phyloP scores from a whole-genome alignment of 2,797 vertebrate species.

The Lacerta agilis region DNA sequence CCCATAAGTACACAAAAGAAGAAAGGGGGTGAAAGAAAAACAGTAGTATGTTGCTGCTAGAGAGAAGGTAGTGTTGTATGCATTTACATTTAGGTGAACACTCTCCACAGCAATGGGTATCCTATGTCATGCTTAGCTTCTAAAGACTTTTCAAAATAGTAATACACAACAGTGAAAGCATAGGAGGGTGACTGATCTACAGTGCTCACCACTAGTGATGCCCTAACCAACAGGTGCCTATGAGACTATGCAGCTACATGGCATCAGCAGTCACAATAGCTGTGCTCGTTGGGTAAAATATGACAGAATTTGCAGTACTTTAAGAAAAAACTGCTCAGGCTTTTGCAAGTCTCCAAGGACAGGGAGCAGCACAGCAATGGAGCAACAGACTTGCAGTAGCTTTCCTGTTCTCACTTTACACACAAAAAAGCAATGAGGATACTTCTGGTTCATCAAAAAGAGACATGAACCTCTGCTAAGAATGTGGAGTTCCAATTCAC shows the following conservation, averaged over 20 bases:
- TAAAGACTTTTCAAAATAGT: neutral
- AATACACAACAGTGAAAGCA: neutral
- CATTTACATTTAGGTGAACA: neutral
- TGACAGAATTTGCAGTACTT: neutral
- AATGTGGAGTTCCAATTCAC: neutral
- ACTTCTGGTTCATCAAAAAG: neutral
- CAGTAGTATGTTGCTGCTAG: neutral
- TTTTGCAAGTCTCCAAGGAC: neutral
- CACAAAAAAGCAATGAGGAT: neutral
- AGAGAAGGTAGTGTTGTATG: neutral
- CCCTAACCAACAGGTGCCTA: neutral
- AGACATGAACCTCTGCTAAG: neutral
- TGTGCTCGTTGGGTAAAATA: neutral
- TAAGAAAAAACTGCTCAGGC: neutral
- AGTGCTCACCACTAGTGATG: neutral
- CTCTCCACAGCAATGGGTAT: neutral
- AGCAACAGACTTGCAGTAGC: neutral
- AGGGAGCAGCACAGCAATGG: neutral
- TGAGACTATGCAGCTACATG: neutral
- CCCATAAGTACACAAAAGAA: neutral
- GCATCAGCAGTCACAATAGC: neutral
- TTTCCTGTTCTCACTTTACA: neutral
- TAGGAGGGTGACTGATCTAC: no score
- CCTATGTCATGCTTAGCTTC: neutral
- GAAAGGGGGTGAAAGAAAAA: neutral